Evolutionary conservation across 2,113 vertebrate species (phyloP).

Genomic region (Turdus rufiventris): DNA sequence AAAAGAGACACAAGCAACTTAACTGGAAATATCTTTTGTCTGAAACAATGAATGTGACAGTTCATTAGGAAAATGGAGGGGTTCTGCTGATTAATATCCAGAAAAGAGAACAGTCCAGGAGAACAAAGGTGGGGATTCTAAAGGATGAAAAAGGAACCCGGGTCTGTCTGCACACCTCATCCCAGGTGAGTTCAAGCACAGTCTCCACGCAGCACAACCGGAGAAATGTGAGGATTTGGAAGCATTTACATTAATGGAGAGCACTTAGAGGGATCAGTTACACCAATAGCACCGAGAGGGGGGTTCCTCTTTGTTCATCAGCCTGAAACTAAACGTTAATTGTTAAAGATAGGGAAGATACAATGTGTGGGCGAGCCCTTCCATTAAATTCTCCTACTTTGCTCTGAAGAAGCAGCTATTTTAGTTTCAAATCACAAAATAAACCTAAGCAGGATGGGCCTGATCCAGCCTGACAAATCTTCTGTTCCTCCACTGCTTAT

Average conservation of each 20-base stretch:
- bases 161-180: neutral
- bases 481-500: neutral
- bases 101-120: neutral
- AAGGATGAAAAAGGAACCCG: neutral
- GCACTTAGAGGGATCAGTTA: neutral
- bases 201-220: neutral
- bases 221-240: neutral
- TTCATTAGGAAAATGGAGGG: neutral
- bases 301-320: neutral
- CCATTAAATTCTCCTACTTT: neutral
- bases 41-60: neutral
- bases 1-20: neutral
- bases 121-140: neutral
- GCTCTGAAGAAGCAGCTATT: neutral
- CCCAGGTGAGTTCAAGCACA: neutral
- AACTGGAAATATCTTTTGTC: neutral
- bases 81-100: neutral
- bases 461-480: neutral
- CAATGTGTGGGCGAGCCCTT: fast-evolving
- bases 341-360: neutral
- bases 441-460: neutral
- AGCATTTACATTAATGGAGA: neutral
- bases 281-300: neutral
- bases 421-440: neutral
- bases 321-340: neutral